Evolutionary conservation across 2,888 invertebrate genomes (phyloP).

Genomic region (Drosophila neotestacea): DNA sequence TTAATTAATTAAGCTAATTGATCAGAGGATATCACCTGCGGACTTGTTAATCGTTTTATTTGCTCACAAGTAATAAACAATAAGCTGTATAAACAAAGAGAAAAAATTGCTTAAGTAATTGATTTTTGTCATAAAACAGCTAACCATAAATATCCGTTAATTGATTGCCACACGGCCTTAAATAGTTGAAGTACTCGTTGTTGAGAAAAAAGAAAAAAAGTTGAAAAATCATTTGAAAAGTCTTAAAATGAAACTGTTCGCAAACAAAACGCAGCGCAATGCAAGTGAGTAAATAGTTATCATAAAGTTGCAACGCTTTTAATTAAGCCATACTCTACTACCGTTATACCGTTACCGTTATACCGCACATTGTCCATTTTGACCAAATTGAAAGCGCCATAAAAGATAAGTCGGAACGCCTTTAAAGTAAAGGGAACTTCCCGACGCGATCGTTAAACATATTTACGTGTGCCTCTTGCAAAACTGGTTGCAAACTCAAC

Average conservation of each 20-base stretch:
- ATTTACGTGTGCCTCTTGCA: slow-evolving; percentile 37
- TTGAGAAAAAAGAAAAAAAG: slow-evolving; percentile 2
- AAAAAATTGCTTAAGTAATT: slow-evolving; percentile 39
- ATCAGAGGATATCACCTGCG: slow-evolving; percentile 15
- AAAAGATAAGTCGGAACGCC: slow-evolving; percentile 52
- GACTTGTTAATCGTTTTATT: slow-evolving; percentile 34
- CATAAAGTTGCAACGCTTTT: slow-evolving; percentile 41
- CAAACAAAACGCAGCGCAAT: slow-evolving; percentile 74
- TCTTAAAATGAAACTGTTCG: slow-evolving; percentile 69
- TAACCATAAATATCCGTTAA: slow-evolving; percentile 43
- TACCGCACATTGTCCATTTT: slow-evolving; percentile 40
- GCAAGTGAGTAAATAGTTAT: slow-evolving; percentile 69
- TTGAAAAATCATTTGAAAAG: slow-evolving; percentile 32
- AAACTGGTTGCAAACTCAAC: slow-evolving; percentile 49
- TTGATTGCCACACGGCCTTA: slow-evolving; percentile 44
- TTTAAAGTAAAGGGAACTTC: slow-evolving; percentile 57
- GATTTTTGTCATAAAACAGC: slow-evolving; percentile 54
- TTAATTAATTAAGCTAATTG: slow-evolving; percentile 24
- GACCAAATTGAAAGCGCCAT: slow-evolving; percentile 53
- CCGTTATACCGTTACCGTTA: slow-evolving; percentile 6
- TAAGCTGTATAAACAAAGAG: slow-evolving; percentile 6
- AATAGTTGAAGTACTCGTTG: slow-evolving; percentile 18
- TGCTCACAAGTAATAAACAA: slow-evolving; percentile 12
- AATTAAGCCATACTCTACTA: slow-evolving; percentile 54
- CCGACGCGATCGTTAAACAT: slow-evolving; percentile 56